Evolutionary conservation across 2,888 invertebrate genomes (phyloP).

Genomic region (Apantesis nais): DNA sequence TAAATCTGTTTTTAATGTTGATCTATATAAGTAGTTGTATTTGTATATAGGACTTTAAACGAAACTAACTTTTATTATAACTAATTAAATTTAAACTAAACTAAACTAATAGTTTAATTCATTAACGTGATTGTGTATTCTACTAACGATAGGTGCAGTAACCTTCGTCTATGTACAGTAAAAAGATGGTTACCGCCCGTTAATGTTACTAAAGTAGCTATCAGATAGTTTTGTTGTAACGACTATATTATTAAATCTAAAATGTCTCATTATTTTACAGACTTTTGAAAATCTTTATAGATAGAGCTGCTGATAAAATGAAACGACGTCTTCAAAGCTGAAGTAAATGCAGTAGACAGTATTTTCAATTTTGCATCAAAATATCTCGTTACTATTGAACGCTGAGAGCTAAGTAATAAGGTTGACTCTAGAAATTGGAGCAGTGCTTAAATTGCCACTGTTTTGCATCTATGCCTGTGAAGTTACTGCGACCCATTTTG

Average conservation of each 20-base stretch:
- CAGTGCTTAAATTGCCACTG: slow-evolving; percentile 16
- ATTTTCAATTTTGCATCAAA: background rate
- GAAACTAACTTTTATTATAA: no score
- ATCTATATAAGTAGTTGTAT: no score
- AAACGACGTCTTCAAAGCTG: background rate
- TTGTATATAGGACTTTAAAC: no score
- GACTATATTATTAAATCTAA: background rate
- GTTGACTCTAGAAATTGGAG: slow-evolving; percentile 8
- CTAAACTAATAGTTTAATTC: no score
- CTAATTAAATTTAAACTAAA: no score
- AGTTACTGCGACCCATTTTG: slow-evolving; percentile 12
- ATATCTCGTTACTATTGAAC: background rate
- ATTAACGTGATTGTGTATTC: no score
- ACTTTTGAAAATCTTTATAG: background rate
- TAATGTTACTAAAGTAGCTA: background rate
- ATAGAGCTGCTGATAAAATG: background rate
- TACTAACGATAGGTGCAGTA: no score
- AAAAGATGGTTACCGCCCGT: background rate
- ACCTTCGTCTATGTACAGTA: no score
- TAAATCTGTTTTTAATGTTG: no score
- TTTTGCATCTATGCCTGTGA: background rate
- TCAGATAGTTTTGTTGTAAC: background rate
- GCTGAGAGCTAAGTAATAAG: slow-evolving; percentile 7
- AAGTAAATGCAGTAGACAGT: background rate
- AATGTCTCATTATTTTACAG: background rate